A percentile compares a stretch with the other conserved stretches of the same genome.
Evolutionary conservation across 2,797 vertebrate genomes (phyloP).

Genomic region (Chiloscyllium punctatum): DNA sequence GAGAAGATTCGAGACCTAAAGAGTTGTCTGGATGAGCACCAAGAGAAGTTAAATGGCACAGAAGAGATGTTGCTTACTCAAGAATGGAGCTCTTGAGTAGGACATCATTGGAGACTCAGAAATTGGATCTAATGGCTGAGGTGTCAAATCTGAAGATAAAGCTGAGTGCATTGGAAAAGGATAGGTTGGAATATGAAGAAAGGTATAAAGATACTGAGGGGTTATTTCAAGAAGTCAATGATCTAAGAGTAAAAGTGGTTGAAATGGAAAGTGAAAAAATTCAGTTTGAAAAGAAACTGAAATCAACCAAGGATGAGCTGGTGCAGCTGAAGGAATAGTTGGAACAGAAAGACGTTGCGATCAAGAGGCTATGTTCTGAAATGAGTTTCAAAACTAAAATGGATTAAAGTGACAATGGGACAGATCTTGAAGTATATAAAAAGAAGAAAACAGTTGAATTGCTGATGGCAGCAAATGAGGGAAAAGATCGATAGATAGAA

Average conservation of each 20-base stretch:
- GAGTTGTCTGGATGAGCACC: slow-evolving; percentile 87
- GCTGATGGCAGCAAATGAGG: slow-evolving; percentile 91
- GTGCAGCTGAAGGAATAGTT: slow-evolving; percentile 74
- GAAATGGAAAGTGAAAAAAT: slow-evolving; percentile 85
- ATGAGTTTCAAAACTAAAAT: slow-evolving; percentile 60
- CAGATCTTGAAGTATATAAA: slow-evolving; percentile 82
- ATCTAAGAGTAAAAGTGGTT: slow-evolving; percentile 77
- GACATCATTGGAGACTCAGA: slow-evolving; percentile 84
- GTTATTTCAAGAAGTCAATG: slow-evolving; percentile 83
- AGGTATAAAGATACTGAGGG: slow-evolving; percentile 83
- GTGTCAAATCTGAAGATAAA: slow-evolving; percentile 89
- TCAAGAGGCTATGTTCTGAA: slow-evolving; percentile 77
- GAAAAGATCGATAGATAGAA: slow-evolving; percentile 97
- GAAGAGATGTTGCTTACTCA: slow-evolving; percentile 97
- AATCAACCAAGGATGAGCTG: slow-evolving; percentile 92
- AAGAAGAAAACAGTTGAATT: slow-evolving; percentile 96
- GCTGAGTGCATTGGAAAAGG: slow-evolving; percentile 75
- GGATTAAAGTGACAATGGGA: slow-evolving; percentile 65
- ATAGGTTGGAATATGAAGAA: slow-evolving; percentile 76
- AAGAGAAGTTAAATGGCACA: slow-evolving; percentile 87
- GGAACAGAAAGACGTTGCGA: slow-evolving; percentile 77
- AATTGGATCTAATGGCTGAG: slow-evolving; percentile 87
- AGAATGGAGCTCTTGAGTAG: slow-evolving; percentile 90
- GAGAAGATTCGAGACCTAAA: slow-evolving; percentile 97
- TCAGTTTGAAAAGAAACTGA: slow-evolving; percentile 92